A percentile compares a stretch with the other conserved stretches of the same genome.
These are phyloP conservation scores for Aspidoscelis tigris DNA, from an alignment of 2,113 vertebrate genomes.

Conservation along the genomic window DNA sequence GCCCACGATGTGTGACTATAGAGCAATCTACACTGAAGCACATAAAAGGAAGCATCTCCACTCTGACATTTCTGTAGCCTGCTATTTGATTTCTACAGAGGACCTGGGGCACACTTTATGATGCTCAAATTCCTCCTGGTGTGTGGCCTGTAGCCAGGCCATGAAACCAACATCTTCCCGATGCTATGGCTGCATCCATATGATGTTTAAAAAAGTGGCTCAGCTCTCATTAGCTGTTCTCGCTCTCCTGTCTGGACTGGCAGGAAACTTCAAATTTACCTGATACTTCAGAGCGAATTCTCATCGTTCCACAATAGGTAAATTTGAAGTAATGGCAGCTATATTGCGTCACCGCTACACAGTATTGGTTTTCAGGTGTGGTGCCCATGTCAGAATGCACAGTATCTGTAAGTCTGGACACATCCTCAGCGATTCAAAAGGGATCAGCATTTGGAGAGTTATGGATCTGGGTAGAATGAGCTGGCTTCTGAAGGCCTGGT, in stretches of 20 bases:
- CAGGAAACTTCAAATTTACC: too few species aligned
- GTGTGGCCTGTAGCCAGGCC: neutral
- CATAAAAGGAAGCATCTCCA: constrained; percentile 14
- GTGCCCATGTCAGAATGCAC: too few species aligned
- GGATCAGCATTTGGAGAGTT: too few species aligned
- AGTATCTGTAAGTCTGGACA: neutral
- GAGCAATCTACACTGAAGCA: constrained; percentile 9
- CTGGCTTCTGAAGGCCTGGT: neutral
- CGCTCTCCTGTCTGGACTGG: too few species aligned
- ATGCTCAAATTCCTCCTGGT: neutral
- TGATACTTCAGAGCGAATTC: too few species aligned
- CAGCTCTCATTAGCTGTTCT: too few species aligned
- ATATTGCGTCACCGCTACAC: too few species aligned
- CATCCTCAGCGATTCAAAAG: neutral
- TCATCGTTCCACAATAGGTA: too few species aligned
- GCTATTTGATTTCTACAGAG: neutral
- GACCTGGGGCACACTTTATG: neutral
- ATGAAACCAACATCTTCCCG: neutral
- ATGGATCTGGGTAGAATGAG: too few species aligned
- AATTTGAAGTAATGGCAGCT: too few species aligned
- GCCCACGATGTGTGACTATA: constrained; percentile 9
- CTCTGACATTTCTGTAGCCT: neutral
- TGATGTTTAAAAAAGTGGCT: too few species aligned
- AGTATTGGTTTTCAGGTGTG: too few species aligned
- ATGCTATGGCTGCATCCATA: neutral